A percentile compares a stretch with the other conserved stretches of the same genome.
Conservation (phyloP, 2,797 vertebrate genomes). For the Knipowitschia caucasica region DNA sequence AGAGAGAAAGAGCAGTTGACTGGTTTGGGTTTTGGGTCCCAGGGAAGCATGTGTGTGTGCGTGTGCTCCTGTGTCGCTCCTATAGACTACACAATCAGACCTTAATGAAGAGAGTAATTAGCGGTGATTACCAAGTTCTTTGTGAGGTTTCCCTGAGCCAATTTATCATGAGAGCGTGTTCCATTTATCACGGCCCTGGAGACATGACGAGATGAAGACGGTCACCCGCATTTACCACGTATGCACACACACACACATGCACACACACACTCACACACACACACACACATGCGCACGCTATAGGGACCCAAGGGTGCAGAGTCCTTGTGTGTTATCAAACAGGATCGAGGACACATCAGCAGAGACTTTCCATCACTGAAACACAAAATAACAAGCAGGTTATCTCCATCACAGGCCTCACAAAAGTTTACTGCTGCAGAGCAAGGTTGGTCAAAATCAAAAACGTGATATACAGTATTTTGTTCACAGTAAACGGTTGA, state of each 20-base stretch:
- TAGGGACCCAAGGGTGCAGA: slow-evolving; percentile 17
- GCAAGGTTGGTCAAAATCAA: too few relatives aligned
- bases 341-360: slow-evolving; percentile 12
- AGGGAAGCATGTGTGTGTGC: slow-evolving; percentile 6
- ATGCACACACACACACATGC: slow-evolving; percentile 6
- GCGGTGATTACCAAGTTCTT: slow-evolving; percentile 61
- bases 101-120: slow-evolving; percentile 69
- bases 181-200: slow-evolving; percentile 48
- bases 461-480: too few relatives aligned
- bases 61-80: slow-evolving; percentile 14
- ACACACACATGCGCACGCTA: background rate
- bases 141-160: slow-evolving; percentile 45
- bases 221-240: slow-evolving; percentile 22
- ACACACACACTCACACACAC: slow-evolving; percentile 1
- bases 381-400: slow-evolving; percentile 3
- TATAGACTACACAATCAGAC: slow-evolving; percentile 43
- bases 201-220: slow-evolving; percentile 42
- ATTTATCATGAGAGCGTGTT: slow-evolving; percentile 56
- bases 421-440: background rate
- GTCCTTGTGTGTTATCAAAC: slow-evolving; percentile 7
- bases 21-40: slow-evolving; percentile 6
- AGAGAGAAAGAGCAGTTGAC: background rate
- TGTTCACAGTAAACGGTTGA: too few relatives aligned
- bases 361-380: background rate
- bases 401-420: slow-evolving; percentile 2